These are phyloP conservation scores for Reticulitermes speratus DNA, from an alignment of 1,140 invertebrate species.

Conservation along the genomic window DNA sequence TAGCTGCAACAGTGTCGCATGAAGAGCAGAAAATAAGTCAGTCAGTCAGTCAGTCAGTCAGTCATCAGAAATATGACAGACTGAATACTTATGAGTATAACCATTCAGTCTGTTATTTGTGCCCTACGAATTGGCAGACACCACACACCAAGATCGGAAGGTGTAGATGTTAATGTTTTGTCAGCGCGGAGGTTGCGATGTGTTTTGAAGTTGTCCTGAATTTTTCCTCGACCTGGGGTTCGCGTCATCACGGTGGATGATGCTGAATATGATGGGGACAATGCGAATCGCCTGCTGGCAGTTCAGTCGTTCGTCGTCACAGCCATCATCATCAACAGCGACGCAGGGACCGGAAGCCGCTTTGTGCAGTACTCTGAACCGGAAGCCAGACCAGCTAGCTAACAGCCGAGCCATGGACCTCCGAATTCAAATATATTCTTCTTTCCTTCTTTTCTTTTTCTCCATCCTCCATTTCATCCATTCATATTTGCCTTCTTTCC, in stretches of 20 bases:
- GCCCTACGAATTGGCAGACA: too few species aligned
- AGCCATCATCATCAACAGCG: not conserved
- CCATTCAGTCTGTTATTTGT: too few species aligned
- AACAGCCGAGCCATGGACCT: conserved; percentile 5
- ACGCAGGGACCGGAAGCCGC: conserved; percentile 43
- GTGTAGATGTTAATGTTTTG: too few species aligned
- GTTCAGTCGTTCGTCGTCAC: not conserved
- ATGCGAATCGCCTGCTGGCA: not conserved
- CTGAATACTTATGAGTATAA: too few species aligned
- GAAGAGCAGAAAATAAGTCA: too few species aligned
- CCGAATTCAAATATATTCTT: conserved; percentile 19
- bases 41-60: too few species aligned
- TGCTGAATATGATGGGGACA: not conserved
- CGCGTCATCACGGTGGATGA: not conserved
- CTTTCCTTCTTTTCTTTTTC: conserved; percentile 19
- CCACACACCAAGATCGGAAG: too few species aligned
- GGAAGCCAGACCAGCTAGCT: conserved; percentile 43
- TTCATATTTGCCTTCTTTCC: not conserved
- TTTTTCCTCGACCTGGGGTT: not conserved
- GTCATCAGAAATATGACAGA: too few species aligned
- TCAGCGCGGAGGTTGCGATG: not conserved
- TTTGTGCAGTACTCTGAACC: conserved; percentile 45
- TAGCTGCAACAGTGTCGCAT: too few species aligned
- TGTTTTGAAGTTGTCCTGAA: not conserved
- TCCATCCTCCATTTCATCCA: conserved; percentile 17